Base-by-base conservation (phyloP, 2,888 invertebrate species). In the Euzetes globulus region DNA sequence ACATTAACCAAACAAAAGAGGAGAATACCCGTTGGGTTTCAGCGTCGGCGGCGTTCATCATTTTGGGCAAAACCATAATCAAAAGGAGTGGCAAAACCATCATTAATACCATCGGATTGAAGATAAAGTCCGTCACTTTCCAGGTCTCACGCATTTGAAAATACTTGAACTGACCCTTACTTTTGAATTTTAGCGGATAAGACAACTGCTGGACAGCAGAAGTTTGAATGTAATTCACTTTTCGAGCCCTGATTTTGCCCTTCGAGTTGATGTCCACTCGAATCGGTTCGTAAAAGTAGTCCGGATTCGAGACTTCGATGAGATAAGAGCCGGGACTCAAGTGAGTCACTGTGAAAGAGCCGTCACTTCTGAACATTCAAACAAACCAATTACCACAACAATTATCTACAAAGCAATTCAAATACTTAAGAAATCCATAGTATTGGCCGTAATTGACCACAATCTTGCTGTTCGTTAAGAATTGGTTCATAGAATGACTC, bases 81-180 rank as follows among this genome's bases (percentile, higher is more conserved):
- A 97, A 85, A 5, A 96, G 82, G 41, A 97, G 84, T 0, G 97
- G 97, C 77, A 97, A 82, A 27, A 97, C 88, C 96, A 97, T 98
- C 92, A 97, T 97, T 77, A 98, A 86, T 6, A 97, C 92, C 96
- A 97, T 97, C 1, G 97, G 97, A 83, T 92, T 96, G 83, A 96
- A 91, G 45, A 99, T 83, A 83, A 98, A 92, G 85, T 99, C 98
- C 0, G 96, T 96, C 15, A 97, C 85, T 81, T 96, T 88, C 96
- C 96, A 97, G 81, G 97, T 95, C 82, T 99, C 98, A 65, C 98
- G 86, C 22, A 89, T 86, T 86, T 96, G 94, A 85, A 98, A 99
- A 84, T 92, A 94, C 79, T 89, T 88, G 79, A 89, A 90, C 79
- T 88, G 89, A 17, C 91, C 89, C 25, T 91, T 81, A 0, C 94